A percentile compares a stretch with the other conserved stretches of the same genome.
These are phyloP conservation scores for Lepidurus packardi DNA, from an alignment of 1,140 invertebrate species.

Conservation along the genomic window DNA sequence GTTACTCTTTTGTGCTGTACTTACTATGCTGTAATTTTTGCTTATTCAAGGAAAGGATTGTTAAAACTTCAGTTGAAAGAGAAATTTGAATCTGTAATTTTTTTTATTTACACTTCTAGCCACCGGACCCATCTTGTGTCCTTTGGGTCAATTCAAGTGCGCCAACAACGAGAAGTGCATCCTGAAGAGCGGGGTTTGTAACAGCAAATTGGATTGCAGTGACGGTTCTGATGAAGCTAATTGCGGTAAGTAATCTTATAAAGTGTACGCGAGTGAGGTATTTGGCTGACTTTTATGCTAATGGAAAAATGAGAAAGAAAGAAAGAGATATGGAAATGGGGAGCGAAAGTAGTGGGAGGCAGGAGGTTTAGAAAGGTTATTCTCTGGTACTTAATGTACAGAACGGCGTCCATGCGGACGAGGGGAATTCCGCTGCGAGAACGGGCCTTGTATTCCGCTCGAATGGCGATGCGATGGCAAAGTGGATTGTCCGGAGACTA, in stretches of 20 bases:
- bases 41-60: not conserved
- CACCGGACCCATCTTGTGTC: constrained; percentile 45
- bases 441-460: constrained; percentile 57
- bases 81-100: not conserved
- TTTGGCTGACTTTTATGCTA: not conserved
- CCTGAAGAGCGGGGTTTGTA: constrained; percentile 50
- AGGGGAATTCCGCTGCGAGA: constrained; percentile 55
- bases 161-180: constrained; percentile 54
- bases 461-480: constrained; percentile 54
- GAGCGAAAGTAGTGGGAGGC: not conserved
- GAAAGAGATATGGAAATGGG: not conserved
- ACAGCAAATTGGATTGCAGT: constrained; percentile 56
- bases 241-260: constrained; percentile 54
- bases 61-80: constrained; percentile 20
- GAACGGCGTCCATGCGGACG: constrained; percentile 39
- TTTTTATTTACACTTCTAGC: constrained; percentile 32
- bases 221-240: constrained; percentile 64
- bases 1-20: constrained; percentile 37
- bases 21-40: not conserved
- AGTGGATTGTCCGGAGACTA: constrained; percentile 60
- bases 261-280: not conserved
- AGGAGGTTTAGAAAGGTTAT: not conserved
- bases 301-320: not conserved
- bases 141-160: constrained; percentile 53
- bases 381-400: constrained; percentile 28